Base-by-base conservation (phyloP, 2,113 vertebrate species). In the Entelurus aequoreus region DNA sequence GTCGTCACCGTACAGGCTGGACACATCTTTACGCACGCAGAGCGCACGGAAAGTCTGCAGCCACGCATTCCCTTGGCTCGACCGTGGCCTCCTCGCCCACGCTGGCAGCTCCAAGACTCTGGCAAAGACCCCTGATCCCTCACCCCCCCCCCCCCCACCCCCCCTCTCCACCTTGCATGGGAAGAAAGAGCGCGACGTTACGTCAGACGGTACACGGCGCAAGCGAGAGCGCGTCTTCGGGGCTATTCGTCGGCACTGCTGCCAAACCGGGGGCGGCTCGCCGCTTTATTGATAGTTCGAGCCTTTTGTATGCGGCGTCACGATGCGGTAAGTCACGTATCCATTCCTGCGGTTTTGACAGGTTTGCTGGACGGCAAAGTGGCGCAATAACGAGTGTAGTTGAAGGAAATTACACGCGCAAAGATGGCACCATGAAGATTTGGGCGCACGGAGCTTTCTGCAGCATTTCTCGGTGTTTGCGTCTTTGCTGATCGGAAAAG, bases 141-240 rank as follows among this genome's bases (percentile, higher is more conserved):
- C 19, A 19, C 19, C 66, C 71, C 58, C 13, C 55, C 72, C 61
- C 74, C 70, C 82, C 4, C 28, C 4, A n/a, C 28, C 4, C 28
- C 3, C 28, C 78, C 86, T 77, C 84, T 82, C 78, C 68, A 88
- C 84, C 83, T 86, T 87, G 82, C 78, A 71, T 55, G 74, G 67
- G 83, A 85, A 88, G 82, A 88, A 84, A 84, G 69, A 66, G 82
- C 51, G 73, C 74, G 76, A 66, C 72, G 86, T 89, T 90, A 88
- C 90, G 89, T 92, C 90, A 92, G 84, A 88, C 89, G 86, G 76
- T 89, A 88, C 28, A 28, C 89, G 87, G 77, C 77, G 80, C 88
- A 84, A 87, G 89, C 88, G 89, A 86, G 81, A 85, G 80, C 71
- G 80, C 76, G 71, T 81, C 84, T 75, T 71, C 84, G 83, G 80